phyloP scores from a whole-genome alignment of 2,113 vertebrate species.

The Lates calcarifer region DNA sequence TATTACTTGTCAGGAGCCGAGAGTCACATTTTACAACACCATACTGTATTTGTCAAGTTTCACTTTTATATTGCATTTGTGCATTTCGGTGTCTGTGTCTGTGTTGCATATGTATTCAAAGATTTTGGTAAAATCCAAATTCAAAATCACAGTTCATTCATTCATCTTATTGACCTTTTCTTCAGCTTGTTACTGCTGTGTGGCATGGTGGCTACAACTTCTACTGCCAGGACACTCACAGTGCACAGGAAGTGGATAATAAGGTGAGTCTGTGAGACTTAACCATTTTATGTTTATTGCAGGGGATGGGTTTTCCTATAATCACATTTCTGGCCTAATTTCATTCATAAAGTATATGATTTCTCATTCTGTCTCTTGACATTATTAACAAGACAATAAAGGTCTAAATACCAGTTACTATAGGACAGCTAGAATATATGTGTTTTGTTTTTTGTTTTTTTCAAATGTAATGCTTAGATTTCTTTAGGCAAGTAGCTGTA shows the following conservation, averaged over 20 bases:
- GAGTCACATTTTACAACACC: constrained; percentile 4
- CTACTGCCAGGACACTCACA: constrained; percentile 94
- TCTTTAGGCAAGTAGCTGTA: constrained; percentile 42
- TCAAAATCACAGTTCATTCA: neutral
- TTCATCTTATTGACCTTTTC: constrained; percentile 36
- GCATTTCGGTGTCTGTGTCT: neutral
- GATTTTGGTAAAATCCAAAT: neutral
- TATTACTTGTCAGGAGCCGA: neutral
- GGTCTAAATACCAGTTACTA: neutral
- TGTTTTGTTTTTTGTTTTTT: constrained; percentile 4
- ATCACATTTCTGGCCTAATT: neutral
- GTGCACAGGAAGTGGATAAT: constrained; percentile 88
- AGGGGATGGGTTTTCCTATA: neutral
- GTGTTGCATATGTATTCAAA: neutral
- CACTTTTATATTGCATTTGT: neutral
- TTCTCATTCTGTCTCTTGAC: neutral
- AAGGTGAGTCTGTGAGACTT: constrained; percentile 85
- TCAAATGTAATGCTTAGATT: constrained; percentile 32
- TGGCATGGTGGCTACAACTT: constrained; percentile 92
- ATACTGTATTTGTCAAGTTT: neutral
- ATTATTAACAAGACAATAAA: neutral
- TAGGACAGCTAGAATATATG: neutral
- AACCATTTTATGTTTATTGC: neutral
- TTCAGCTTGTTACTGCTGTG: constrained; percentile 89
- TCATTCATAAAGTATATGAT: neutral